These are phyloP conservation scores for Yponomeuta cagnagella DNA, from an alignment of 2,888 invertebrate genomes.

Conservation along the genomic window DNA sequence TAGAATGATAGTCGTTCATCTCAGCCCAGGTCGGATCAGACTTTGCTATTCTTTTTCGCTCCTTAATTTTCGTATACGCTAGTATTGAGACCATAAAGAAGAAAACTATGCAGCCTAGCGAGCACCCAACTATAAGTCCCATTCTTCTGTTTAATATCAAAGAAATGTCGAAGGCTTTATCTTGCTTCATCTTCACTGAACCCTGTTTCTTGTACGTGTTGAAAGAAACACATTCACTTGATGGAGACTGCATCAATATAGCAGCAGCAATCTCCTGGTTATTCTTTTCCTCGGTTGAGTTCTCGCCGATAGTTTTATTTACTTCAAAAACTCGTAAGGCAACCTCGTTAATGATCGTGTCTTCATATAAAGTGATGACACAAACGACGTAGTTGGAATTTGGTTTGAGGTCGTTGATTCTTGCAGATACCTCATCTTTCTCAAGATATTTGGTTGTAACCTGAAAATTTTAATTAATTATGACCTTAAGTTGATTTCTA, in stretches of 20 bases:
- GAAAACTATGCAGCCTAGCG: constrained; percentile 63
- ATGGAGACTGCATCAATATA: constrained; percentile 55
- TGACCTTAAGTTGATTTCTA: neutral
- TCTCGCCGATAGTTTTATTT: constrained; percentile 40
- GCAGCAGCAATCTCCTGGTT: constrained; percentile 53
- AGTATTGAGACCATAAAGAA: constrained; percentile 66
- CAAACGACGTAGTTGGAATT: constrained; percentile 61
- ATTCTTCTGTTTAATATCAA: constrained; percentile 57
- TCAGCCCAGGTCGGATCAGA: constrained; percentile 63
- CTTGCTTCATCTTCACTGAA: constrained; percentile 40
- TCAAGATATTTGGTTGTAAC: constrained; percentile 58
- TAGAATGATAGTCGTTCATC: constrained; percentile 68
- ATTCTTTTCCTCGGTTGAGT: constrained; percentile 44
- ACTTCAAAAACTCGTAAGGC: constrained; percentile 33
- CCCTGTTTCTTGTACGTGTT: constrained; percentile 53
- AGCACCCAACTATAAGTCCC: constrained; percentile 66
- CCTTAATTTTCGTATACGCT: constrained; percentile 65
- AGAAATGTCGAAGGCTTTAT: constrained; percentile 49
- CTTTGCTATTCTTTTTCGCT: constrained; percentile 65
- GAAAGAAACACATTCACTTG: constrained; percentile 64
- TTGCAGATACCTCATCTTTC: constrained; percentile 52
- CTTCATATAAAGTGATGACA: constrained; percentile 53
- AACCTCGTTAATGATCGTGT: constrained; percentile 37
- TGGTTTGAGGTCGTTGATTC: constrained; percentile 47
- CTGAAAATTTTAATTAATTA: constrained; percentile 36